Evolutionary conservation across 2,888 invertebrate genomes (phyloP), one percentile per base, ranked within the genome.

Genomic region (Belgica antarctica): DNA sequence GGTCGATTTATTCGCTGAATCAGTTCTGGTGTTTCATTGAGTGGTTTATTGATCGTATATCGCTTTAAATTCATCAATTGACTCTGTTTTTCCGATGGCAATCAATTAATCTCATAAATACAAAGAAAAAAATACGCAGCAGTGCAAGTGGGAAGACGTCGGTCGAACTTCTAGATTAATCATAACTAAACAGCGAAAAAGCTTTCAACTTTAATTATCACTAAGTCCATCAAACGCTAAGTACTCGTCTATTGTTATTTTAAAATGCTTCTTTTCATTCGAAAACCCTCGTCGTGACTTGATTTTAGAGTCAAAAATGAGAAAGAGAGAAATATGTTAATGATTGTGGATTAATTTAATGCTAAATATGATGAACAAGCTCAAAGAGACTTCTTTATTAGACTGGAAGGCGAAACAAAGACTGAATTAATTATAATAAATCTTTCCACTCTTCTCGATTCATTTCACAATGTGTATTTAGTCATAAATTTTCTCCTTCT

Each of bases 301-400:
- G 24, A 28, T 59, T n/a, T n/a, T n/a, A n/a, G n/a, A 47, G 19
- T n/a, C 10, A 24, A 31, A 36, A 22, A 70, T 31, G 25, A 12
- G 17, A 31, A 24, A 61, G 57, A 25, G 25, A 36, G 22, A 69
- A 69, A 70, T 70, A 70, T 70, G 70, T 70, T 70, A 70, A 70
- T 70, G 68, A 70, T 70, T 70, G 41, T 70, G 70, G 70, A 70
- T 70, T 70, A 70, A 70, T 34, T 70, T 61, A 46, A 57, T 68
- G 68, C 68, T 47, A 68, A 68, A 52, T 31, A 68, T 57, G 68
- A 57, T 17, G 68, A 68, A 68, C 68, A 68, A 31, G 52, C 57
- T 68, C 68, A 68, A 68, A 68, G 57, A 57, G 57, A 68, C 52
- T 68, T 68, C 47, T 47, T 66, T 66, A 63, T 63, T 46, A 46